A percentile compares a stretch with the other conserved stretches of the same genome.
Conservation (phyloP, 2,888 invertebrate species). For the Altica lythri region DNA sequence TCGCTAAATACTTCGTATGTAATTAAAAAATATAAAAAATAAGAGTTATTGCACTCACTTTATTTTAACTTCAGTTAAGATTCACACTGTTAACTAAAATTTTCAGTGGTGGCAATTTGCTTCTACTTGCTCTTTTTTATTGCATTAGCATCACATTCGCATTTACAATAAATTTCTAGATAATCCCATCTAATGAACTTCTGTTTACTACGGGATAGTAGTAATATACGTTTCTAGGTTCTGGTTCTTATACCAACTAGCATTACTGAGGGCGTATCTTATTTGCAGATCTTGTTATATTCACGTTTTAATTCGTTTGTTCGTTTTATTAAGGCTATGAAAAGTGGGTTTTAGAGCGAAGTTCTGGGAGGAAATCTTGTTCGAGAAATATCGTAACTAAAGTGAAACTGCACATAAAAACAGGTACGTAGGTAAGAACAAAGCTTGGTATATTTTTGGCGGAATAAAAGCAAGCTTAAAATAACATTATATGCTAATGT, state of each 20-base stretch:
- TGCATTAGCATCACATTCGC: slow-evolving; percentile 21
- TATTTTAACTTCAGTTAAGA: too few species aligned
- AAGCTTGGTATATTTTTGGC: too few species aligned
- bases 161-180: slow-evolving; percentile 29
- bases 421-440: slow-evolving; percentile 1
- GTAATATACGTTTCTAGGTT: slow-evolving; percentile 8
- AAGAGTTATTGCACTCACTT: too few species aligned
- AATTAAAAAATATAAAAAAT: too few species aligned
- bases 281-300: slow-evolving; percentile 25
- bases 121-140: slow-evolving; percentile 18
- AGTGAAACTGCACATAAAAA: slow-evolving; percentile 4
- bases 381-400: slow-evolving; percentile 9
- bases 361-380: slow-evolving; percentile 17
- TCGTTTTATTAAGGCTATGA: slow-evolving; percentile 25
- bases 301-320: slow-evolving; percentile 25
- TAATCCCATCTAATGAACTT: slow-evolving; percentile 31
- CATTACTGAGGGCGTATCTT: slow-evolving; percentile 17
- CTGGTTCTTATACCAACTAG: not conserved
- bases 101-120: slow-evolving; percentile 4
- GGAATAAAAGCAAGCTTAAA: too few species aligned
- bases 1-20: too few species aligned
- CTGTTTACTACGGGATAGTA: slow-evolving; percentile 24
- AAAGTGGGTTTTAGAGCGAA: slow-evolving; percentile 11
- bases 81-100: not conserved
- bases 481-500: too few species aligned